Conservation (phyloP, 1,140 invertebrate genomes). For the Steinernema khuongi region DNA sequence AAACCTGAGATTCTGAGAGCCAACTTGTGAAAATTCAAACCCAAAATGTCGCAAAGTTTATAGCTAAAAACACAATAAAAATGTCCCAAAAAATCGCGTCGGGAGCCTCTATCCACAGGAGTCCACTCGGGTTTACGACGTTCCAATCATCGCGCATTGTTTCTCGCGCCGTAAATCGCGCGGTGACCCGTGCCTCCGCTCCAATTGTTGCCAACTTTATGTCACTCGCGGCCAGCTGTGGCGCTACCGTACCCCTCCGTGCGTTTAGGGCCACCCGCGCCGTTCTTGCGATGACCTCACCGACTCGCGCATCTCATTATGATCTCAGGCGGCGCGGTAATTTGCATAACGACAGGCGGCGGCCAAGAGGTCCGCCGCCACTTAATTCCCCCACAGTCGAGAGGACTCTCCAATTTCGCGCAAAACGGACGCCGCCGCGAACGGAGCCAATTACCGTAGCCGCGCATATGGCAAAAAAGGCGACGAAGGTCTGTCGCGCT, state of each 20-base stretch:
- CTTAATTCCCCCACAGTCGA: slow-evolving; percentile 17
- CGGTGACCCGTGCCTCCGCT: slow-evolving; percentile 1
- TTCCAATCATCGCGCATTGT: slow-evolving; percentile 3
- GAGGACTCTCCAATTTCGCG: slow-evolving; percentile 25
- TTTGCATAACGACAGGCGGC: slow-evolving; percentile 9
- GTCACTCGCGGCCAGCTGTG: neutral
- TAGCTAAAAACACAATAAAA: no score
- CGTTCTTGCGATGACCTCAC: slow-evolving; percentile 4
- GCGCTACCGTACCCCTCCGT: neutral
- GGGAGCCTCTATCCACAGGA: neutral
- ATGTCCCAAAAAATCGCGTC: no score
- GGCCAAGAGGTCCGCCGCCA: neutral
- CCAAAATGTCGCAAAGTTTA: no score
- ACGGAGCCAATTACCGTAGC: slow-evolving; percentile 19
- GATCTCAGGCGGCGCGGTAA: slow-evolving; percentile 5
- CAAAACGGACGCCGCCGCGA: slow-evolving; percentile 16
- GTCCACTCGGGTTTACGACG: neutral
- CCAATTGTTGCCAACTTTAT: slow-evolving; percentile 15
- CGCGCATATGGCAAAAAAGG: neutral
- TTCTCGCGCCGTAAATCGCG: neutral
- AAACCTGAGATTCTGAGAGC: no score
- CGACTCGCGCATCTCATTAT: neutral
- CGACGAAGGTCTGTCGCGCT: neutral
- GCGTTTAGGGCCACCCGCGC: neutral
- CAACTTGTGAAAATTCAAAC: no score